Conservation (phyloP, 2,888 invertebrate species). For the Tachystola acroxantha region DNA sequence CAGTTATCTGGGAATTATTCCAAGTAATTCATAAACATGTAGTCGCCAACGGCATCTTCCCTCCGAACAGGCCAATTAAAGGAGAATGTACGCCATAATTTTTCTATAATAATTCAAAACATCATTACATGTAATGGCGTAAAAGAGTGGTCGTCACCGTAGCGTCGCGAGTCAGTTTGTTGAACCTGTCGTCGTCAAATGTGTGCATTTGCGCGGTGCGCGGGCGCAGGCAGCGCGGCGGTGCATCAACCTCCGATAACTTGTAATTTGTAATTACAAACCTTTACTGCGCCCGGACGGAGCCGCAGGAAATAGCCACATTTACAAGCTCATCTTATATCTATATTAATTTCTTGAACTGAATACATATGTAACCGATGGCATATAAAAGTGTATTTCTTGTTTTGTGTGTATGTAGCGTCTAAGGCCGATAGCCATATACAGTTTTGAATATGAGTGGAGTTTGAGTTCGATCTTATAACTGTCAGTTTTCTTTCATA, state of each 20-base stretch:
- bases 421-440: no score
- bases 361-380: no score
- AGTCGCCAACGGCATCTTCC: constrained; percentile 33
- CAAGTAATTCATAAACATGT: constrained; percentile 28
- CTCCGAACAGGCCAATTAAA: constrained; percentile 27
- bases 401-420: no score
- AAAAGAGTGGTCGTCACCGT: constrained; percentile 52
- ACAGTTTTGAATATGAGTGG: no score
- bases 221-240: constrained; percentile 35
- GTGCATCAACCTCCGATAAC: constrained; percentile 75
- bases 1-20: constrained; percentile 22
- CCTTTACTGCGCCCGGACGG: constrained; percentile 62
- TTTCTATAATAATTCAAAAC: constrained; percentile 57
- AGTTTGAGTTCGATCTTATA: no score
- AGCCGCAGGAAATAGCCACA: constrained; percentile 60
- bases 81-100: constrained; percentile 16
- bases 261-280: constrained; percentile 74
- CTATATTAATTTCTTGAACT: constrained; percentile 44
- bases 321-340: constrained; percentile 48
- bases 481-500: no score
- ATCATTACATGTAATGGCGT: constrained; percentile 58
- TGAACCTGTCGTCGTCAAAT: constrained; percentile 67
- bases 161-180: constrained; percentile 60
- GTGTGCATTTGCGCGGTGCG: constrained; percentile 54
- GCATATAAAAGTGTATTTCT: no score